Conservation (phyloP, 2,888 invertebrate genomes). For the Lamellibrachia satsuma region DNA sequence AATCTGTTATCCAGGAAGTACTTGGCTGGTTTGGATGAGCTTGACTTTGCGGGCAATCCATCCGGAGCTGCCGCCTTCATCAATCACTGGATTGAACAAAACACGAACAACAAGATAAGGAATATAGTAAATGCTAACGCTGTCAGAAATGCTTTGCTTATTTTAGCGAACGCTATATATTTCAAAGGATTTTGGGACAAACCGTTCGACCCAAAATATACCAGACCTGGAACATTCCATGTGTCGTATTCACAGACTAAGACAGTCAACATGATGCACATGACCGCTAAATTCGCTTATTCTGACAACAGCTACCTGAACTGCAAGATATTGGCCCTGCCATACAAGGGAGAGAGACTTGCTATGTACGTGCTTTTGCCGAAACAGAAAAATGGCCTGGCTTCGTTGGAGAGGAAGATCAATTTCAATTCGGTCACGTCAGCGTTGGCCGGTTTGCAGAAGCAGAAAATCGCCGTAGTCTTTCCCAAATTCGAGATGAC, state of each 20-base stretch:
- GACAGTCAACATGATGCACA: conserved; percentile 74
- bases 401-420: conserved; percentile 29
- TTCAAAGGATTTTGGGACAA: conserved; percentile 67
- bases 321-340: conserved; percentile 79
- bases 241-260: neutral
- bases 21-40: neutral
- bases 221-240: neutral
- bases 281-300: conserved; percentile 72
- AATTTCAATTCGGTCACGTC: conserved; percentile 13
- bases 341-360: conserved; percentile 69
- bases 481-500: conserved; percentile 55
- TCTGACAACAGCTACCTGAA: conserved; percentile 70
- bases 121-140: conserved; percentile 74
- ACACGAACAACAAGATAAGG: conserved; percentile 84
- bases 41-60: conserved; percentile 44
- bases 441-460: neutral
- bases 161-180: conserved; percentile 67
- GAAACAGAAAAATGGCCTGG: conserved; percentile 46
- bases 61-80: conserved; percentile 70
- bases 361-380: conserved; percentile 57
- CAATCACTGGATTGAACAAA: conserved; percentile 82
- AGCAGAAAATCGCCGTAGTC: conserved; percentile 29
- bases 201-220: conserved; percentile 67
- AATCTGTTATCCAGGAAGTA: neutral
- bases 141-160: conserved; percentile 56